Evolutionary conservation across 2,888 invertebrate genomes (phyloP).

Genomic region (Hedya salicella): DNA sequence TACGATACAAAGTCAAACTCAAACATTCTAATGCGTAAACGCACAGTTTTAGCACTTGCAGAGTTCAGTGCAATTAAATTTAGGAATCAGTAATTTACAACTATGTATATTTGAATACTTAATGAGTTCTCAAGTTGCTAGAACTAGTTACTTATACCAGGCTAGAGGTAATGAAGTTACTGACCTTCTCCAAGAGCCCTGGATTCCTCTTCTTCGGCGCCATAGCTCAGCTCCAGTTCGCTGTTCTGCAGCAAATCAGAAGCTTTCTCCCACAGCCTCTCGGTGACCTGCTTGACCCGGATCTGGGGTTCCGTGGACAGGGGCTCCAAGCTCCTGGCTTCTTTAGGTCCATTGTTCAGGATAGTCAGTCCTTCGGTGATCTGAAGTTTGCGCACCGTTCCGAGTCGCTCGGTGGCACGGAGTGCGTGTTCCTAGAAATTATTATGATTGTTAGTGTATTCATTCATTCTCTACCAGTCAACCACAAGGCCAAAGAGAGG

Average conservation of each 20-base stretch:
- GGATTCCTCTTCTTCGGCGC: slow-evolving; percentile 66
- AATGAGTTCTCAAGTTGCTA: no score
- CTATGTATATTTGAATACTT: no score
- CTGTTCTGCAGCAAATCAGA: slow-evolving; percentile 67
- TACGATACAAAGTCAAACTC: no score
- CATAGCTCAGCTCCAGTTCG: slow-evolving; percentile 72
- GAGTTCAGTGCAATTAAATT: no score
- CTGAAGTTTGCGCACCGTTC: slow-evolving; percentile 66
- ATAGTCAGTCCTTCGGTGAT: slow-evolving; percentile 71
- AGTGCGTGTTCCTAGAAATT: slow-evolving; percentile 72
- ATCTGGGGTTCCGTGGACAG: slow-evolving; percentile 65
- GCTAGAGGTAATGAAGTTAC: no score
- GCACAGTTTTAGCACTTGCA: no score
- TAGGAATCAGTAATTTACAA: no score
- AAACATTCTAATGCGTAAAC: no score
- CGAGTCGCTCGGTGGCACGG: slow-evolving; percentile 69
- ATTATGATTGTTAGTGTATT: no score
- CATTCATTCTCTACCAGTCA: no score
- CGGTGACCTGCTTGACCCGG: slow-evolving; percentile 67
- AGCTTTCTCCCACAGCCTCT: slow-evolving; percentile 70
- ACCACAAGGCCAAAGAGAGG: no score
- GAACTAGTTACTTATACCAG: no score
- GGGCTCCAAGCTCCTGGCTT: slow-evolving; percentile 67
- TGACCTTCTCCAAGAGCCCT: slow-evolving; percentile 71
- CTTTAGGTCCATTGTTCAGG: slow-evolving; percentile 68